Evolutionary conservation across 2,888 invertebrate genomes (phyloP), one percentile per base, ranked within the genome.

Genomic region (Papilio gigon): DNA sequence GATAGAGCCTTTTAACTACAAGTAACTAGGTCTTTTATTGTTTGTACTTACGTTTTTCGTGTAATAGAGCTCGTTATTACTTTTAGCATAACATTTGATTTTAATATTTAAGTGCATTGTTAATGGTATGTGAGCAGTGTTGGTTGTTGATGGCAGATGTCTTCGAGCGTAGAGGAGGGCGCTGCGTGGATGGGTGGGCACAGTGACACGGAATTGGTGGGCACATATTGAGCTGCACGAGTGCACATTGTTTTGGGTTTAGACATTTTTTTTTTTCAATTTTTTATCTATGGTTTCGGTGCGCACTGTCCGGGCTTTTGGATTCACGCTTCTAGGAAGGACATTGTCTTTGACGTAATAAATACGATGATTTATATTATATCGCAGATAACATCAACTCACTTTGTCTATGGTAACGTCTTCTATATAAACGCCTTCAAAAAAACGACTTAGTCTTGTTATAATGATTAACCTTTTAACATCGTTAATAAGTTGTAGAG

Each of bases 191-290:
- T 85, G 25, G 27, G 53, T 14, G 53, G 53, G 8, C 53, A 53
- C 83, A 90, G 90, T 84, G 92, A 91, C 81, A 90, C 91, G 66
- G 90, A 91, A 87, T 76, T 91, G 89, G 89, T 90, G 85, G 82
- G 89, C 86, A 86, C 80, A 73, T 83, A 82, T 78, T 84, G 76
- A 85, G 70, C 74, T 77, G 82, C 72, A 75, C 74, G 73, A 65
- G 79, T 74, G 74, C 73, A 78, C 80, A 76, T 77, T 80, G 78
- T 71, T 75, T 80, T 76, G 71, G 82, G 82, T 83, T 81, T 81
- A 78, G 74, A 78, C 67, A 14, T 71, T 74, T 75, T 78, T 77
- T 77, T 70, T 73, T 70, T 69, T 61, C 69, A 71, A 73, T 76
- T 73, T 77, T 74, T 72, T 27, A 25, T 53, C 53, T 53, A 65